These are phyloP conservation scores for Siniperca chuatsi DNA, from an alignment of 2,113 vertebrate species.

Conservation along the genomic window DNA sequence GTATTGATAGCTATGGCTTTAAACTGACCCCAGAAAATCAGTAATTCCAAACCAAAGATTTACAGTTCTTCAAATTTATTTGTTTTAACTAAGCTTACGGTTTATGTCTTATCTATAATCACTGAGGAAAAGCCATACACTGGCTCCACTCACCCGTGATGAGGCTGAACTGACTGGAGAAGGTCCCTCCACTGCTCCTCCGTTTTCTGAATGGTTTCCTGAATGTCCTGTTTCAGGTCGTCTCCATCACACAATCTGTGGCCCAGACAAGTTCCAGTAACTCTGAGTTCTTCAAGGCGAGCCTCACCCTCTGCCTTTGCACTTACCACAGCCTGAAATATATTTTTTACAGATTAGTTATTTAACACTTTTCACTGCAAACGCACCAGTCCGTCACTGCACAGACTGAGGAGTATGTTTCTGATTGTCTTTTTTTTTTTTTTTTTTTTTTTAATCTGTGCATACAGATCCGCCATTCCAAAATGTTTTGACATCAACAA, in stretches of 20 bases:
- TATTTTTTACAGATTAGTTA: not conserved
- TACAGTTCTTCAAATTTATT: not conserved
- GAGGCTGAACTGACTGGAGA: slow-evolving; percentile 15
- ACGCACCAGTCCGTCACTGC: not conserved
- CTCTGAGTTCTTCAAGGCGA: slow-evolving; percentile 22
- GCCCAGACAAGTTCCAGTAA: slow-evolving; percentile 12
- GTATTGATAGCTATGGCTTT: too few relatives aligned
- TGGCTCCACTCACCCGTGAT: slow-evolving; percentile 40
- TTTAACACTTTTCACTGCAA: not conserved
- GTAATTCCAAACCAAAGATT: not conserved
- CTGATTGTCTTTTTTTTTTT: not conserved
- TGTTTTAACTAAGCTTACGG: too few relatives aligned
- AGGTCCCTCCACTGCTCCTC: slow-evolving; percentile 5
- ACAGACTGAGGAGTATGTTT: not conserved
- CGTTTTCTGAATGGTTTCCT: slow-evolving; percentile 33
- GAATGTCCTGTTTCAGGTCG: slow-evolving; percentile 41
- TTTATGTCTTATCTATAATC: not conserved
- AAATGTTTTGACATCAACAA: slow-evolving; percentile 13
- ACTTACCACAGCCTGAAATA: slow-evolving; percentile 39
- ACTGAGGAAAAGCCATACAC: not conserved
- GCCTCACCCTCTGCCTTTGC: not conserved
- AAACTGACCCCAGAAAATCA: too few relatives aligned
- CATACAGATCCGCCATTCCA: not conserved
- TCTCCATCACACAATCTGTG: not conserved
- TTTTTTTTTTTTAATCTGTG: not conserved